phyloP scores from a whole-genome alignment of 2,113 vertebrate species.

The Actinemys pallida region DNA sequence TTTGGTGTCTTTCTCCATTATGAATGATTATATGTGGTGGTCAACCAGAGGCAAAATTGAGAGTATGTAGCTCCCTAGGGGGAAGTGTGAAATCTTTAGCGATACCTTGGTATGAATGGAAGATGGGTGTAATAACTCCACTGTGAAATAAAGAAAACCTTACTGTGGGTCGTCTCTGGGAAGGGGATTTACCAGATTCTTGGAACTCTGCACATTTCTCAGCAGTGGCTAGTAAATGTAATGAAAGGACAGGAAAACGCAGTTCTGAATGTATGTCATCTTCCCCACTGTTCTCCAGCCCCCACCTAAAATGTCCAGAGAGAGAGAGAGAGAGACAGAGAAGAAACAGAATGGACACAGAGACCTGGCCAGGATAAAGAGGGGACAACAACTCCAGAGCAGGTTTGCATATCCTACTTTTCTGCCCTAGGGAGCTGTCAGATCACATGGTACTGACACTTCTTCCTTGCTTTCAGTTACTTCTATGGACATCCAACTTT shows the following conservation, averaged over 20 bases:
- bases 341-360: neutral
- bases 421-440: neutral
- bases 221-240: neutral
- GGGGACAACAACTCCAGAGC: neutral
- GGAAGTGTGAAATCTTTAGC: neutral
- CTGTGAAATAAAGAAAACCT: neutral
- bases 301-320: neutral
- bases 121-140: neutral
- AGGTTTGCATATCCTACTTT: neutral
- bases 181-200: neutral
- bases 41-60: neutral
- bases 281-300: neutral
- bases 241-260: neutral
- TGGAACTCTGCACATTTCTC: neutral
- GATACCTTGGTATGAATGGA: neutral
- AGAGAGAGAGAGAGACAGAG: neutral
- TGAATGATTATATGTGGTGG: neutral
- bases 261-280: neutral
- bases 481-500: neutral
- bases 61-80: neutral
- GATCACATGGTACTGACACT: neutral
- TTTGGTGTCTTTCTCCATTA: neutral
- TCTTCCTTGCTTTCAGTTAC: neutral
- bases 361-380: neutral
- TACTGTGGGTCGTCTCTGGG: neutral